Conservation (phyloP, 1,140 invertebrate species). For the Trinorchestia longiramus region DNA sequence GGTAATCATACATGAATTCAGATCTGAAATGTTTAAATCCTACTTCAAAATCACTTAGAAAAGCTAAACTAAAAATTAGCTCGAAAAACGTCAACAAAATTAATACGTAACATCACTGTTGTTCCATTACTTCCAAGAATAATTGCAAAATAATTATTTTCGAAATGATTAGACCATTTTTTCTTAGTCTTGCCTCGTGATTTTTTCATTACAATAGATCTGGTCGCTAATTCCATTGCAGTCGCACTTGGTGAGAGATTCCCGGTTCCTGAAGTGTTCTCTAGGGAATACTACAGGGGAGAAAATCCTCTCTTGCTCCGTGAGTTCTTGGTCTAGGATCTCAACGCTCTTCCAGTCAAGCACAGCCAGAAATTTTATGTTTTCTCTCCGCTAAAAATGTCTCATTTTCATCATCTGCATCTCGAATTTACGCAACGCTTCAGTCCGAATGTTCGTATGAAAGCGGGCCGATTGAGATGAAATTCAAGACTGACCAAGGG, state of each 20-base stretch:
- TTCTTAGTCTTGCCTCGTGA: no score
- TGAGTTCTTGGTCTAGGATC: not conserved
- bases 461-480: not conserved
- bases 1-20: no score
- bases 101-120: no score
- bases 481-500: slow-evolving; percentile 33
- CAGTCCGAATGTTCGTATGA: not conserved
- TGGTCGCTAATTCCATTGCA: no score
- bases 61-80: no score
- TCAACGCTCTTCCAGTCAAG: not conserved
- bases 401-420: not conserved
- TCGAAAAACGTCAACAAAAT: no score
- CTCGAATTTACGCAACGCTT: not conserved
- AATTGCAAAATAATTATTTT: no score
- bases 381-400: not conserved
- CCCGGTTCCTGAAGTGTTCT: not conserved
- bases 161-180: no score
- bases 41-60: no score
- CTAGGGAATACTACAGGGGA: not conserved
- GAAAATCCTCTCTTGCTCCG: not conserved
- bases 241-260: not conserved
- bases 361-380: not conserved
- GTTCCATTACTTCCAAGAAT: no score
- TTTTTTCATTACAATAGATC: no score
- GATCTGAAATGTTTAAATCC: no score